Evolutionary conservation across 2,888 invertebrate genomes (phyloP), one percentile per base, ranked within the genome.

Genomic region (Pimpla rufipes): DNA sequence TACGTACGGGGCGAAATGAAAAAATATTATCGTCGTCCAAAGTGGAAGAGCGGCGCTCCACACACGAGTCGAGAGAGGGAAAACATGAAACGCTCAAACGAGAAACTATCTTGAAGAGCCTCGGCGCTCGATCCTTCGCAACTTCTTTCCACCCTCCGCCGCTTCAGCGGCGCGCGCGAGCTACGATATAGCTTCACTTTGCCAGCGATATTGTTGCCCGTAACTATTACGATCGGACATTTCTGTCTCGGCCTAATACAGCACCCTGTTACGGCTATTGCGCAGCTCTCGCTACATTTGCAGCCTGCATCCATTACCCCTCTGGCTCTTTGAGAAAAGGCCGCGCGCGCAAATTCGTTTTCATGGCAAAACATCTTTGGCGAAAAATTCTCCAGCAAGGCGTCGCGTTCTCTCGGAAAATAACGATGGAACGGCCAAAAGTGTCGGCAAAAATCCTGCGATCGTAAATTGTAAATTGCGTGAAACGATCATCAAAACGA

Each of bases 11-110:
- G 62, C 18, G 57, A 77, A 77, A 81, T 81, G 81, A 81, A 81
- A 77, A 81, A 81, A 81, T 81, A 81, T 81, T 81, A 77, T 73
- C 67, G 77, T 73, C 73, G 59, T 18, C 23, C 35, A n/a, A 47
- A 35, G 47, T 50, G 47, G 47, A 62, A 50, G 35, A 50, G 74
- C 37, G 67, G 67, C 50, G 16, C 18, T 47, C 45, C 29, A 55
- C 29, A 23, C 16, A 21, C 35, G 52, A 21, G 10, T 40, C 67
- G 21, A 64, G 18, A 11, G 35, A 45, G 40, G 59, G 50, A 79
- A 79, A 67, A 55, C 59, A 50, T 37, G 50, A 59, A 66, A 73
- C 29, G 68, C 59, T n/a, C 52, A 67, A 79, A 79, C 62, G 75
- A 52, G 68, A 68, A 80, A 71, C 68, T 75, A 68, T 80, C 52